These are phyloP conservation scores for Drosophila nigritarsus DNA, from an alignment of 2,888 invertebrate genomes.

Conservation along the genomic window DNA sequence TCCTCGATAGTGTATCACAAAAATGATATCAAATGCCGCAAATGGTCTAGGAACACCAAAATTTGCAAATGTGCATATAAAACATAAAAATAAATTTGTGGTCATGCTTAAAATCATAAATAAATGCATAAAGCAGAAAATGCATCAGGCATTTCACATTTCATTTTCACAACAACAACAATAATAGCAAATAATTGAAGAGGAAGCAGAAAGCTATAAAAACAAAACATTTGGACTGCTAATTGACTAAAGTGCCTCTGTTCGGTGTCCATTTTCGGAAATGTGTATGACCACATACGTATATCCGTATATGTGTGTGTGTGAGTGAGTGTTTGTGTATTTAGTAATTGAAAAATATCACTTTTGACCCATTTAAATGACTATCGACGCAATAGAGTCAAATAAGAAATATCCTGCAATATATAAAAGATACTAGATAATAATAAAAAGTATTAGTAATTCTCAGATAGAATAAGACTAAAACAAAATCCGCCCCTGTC, in stretches of 20 bases:
- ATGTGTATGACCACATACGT: slow-evolving; percentile 18
- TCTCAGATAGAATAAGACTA: neutral
- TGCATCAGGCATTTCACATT: slow-evolving; percentile 37
- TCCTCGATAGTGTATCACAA: neutral
- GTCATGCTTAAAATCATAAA: slow-evolving; percentile 61
- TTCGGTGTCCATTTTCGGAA: slow-evolving; percentile 37
- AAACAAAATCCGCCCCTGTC: neutral
- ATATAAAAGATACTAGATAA: neutral
- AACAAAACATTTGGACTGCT: slow-evolving; percentile 65
- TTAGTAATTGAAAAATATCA: slow-evolving; percentile 49
- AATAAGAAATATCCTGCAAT: slow-evolving; percentile 18
- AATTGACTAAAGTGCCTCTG: slow-evolving; percentile 73
- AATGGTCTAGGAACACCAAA: slow-evolving; percentile 46
- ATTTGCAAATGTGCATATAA: slow-evolving; percentile 40
- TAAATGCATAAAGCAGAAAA: slow-evolving; percentile 61
- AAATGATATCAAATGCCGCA: slow-evolving; percentile 33
- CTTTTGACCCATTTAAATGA: slow-evolving; percentile 64
- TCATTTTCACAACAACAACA: slow-evolving; percentile 21
- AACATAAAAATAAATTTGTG: slow-evolving; percentile 36
- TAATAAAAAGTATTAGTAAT: neutral
- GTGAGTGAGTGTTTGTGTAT: slow-evolving; percentile 13
- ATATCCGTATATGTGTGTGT: neutral
- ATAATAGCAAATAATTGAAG: slow-evolving; percentile 4
- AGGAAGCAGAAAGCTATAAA: slow-evolving; percentile 34
- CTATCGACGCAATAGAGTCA: slow-evolving; percentile 37